Evolutionary conservation across 2,113 vertebrate genomes (phyloP).

Genomic region (Lamprotornis superbus): DNA sequence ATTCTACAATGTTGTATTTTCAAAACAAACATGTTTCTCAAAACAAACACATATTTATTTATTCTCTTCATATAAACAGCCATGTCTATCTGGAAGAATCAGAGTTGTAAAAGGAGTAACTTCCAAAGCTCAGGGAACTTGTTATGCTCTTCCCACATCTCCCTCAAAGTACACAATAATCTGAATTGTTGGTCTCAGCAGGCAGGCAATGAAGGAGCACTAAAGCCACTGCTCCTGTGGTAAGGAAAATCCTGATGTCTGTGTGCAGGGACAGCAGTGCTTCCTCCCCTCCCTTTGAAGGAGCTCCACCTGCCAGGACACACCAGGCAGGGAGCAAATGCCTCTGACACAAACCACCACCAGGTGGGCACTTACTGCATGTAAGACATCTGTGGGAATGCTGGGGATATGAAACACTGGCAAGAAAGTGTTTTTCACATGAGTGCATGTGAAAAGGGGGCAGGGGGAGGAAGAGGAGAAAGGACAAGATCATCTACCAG

Average conservation of each 20-base stretch:
- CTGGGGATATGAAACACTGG: neutral
- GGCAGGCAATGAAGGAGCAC: neutral
- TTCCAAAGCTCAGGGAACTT: neutral
- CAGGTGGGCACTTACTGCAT: neutral
- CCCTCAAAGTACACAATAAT: neutral
- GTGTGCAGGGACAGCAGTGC: neutral
- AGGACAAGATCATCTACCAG: neutral
- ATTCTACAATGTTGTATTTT: neutral
- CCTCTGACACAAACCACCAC: neutral
- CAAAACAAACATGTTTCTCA: neutral
- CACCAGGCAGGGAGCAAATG: fast-evolving
- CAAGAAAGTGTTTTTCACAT: neutral
- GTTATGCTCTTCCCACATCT: neutral
- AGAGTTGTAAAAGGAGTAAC: neutral
- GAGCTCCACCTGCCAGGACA: neutral
- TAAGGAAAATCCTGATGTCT: neutral
- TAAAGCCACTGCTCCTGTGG: neutral
- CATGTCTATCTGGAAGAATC: neutral
- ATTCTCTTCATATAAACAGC: neutral
- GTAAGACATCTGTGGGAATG: neutral
- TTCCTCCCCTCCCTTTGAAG: neutral
- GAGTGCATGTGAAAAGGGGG: neutral
- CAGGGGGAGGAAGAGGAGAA: neutral
- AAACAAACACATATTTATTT: neutral
- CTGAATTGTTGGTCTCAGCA: neutral